A percentile compares a stretch with the other conserved stretches of the same genome.
Conservation (phyloP, 2,888 invertebrate genomes). For the Andrena praecox region DNA sequence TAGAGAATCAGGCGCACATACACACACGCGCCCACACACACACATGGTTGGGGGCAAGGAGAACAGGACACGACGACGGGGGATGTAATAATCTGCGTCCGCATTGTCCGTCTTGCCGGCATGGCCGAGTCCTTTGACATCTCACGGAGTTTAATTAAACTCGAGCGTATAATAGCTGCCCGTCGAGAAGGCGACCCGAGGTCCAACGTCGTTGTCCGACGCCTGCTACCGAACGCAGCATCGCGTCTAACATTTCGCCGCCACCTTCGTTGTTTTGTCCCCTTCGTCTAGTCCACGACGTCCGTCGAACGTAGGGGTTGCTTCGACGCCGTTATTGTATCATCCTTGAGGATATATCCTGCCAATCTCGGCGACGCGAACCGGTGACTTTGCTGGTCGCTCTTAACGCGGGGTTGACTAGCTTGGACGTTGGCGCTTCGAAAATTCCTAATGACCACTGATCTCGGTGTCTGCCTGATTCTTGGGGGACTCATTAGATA, state of each 20-base stretch:
- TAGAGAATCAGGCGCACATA: not conserved
- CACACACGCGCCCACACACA: not conserved
- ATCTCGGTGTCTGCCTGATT: too few species aligned
- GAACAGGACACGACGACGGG: constrained; percentile 76
- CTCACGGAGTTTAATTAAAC: constrained; percentile 84
- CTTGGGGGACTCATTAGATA: too few species aligned
- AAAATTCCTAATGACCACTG: too few species aligned
- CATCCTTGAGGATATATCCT: not conserved
- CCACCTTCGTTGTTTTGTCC: constrained; percentile 44
- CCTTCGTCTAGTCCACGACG: constrained; percentile 8
- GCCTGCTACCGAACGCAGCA: constrained; percentile 51
- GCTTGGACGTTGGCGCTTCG: too few species aligned
- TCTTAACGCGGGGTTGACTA: too few species aligned
- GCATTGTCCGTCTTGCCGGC: constrained; percentile 84
- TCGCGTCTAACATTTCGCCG: constrained; percentile 61
- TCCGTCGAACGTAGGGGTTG: constrained; percentile 15
- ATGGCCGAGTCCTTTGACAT: constrained; percentile 83
- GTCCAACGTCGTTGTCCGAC: constrained; percentile 65
- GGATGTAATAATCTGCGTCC: constrained; percentile 84
- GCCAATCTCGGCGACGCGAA: too few species aligned
- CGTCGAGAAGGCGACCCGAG: constrained; percentile 69
- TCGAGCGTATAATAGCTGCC: constrained; percentile 79
- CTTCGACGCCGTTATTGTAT: constrained; percentile 24
- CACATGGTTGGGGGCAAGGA: constrained; percentile 29
- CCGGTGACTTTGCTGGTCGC: too few species aligned